phyloP scores from a whole-genome alignment of 1,140 invertebrate genomes.

The Chionoecetes opilio region DNA sequence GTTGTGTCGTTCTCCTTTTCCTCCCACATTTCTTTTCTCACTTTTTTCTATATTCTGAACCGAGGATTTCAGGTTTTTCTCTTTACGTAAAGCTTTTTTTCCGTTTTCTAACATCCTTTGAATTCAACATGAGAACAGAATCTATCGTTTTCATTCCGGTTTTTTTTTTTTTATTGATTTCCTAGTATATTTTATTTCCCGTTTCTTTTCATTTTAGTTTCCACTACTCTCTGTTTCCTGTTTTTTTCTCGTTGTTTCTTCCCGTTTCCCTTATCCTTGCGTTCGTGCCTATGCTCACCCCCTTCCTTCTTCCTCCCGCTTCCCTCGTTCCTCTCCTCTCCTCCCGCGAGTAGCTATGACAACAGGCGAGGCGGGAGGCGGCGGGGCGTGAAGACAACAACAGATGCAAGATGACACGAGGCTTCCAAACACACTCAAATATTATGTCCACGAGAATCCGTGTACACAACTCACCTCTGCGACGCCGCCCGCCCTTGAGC shows the following conservation, averaged over 20 bases:
- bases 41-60: no score
- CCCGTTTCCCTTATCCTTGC: no score
- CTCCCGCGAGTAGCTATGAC: neutral
- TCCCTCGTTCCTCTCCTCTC: neutral
- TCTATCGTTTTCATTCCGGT: no score
- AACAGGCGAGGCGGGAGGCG: constrained; percentile 11
- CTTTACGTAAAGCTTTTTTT: no score
- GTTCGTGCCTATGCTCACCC: no score
- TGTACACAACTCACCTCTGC: neutral
- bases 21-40: no score
- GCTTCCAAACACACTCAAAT: constrained; percentile 7
- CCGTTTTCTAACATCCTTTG: no score
- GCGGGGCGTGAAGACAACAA: constrained; percentile 10
- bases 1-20: no score
- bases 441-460: neutral
- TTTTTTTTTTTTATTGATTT: no score
- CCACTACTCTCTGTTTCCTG: neutral
- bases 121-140: no score
- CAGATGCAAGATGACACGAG: neutral
- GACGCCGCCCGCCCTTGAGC: neutral
- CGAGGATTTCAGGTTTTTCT: no score
- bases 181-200: neutral
- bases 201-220: neutral
- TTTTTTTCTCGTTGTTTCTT: neutral
- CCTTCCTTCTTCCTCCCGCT: neutral